Conservation (phyloP, 2,888 invertebrate species). For the Magallana nippona region DNA sequence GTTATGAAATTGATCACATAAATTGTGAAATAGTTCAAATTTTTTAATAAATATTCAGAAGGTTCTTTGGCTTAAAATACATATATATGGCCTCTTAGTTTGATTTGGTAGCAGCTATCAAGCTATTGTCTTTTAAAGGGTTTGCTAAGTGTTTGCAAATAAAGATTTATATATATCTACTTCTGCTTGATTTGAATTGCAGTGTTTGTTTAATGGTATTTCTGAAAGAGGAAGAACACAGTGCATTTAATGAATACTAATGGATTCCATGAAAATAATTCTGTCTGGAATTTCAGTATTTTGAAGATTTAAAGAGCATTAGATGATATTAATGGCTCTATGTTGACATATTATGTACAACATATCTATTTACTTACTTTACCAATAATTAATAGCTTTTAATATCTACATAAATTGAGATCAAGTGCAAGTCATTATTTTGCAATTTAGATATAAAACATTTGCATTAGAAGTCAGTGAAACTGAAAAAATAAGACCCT, state of each 20-base stretch:
- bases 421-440: background rate
- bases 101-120: background rate
- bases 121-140: background rate
- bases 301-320: background rate
- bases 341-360: background rate
- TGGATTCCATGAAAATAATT: background rate
- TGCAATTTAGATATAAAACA: background rate
- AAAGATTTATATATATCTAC: background rate
- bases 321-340: background rate
- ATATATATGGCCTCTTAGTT: no score
- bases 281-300: background rate
- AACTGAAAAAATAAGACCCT: no score
- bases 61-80: no score
- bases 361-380: background rate
- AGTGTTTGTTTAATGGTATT: background rate
- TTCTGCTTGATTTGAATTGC: background rate
- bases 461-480: no score
- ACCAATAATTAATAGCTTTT: background rate
- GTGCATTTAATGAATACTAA: background rate
- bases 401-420: background rate
- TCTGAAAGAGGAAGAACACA: background rate
- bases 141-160: constrained; percentile 15
- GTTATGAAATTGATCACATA: no score
- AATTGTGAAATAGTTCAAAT: no score
- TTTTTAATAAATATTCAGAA: no score